phyloP scores from a whole-genome alignment of 2,888 invertebrate species.

The Troides oblongomaculatus region DNA sequence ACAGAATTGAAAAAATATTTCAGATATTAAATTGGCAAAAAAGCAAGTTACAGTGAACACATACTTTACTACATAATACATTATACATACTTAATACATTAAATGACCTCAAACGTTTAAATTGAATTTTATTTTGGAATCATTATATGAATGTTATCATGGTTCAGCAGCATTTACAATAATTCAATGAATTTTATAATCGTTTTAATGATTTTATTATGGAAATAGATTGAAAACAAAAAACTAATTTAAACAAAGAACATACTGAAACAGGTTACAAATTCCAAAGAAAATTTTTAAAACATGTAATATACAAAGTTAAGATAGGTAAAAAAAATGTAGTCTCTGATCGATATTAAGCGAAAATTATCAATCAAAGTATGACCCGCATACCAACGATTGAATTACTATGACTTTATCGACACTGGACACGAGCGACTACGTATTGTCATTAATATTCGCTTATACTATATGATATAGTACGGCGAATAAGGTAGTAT shows the following conservation, averaged over 20 bases:
- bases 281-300: slow-evolving; percentile 68
- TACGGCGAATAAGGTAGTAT: slow-evolving; percentile 45
- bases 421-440: slow-evolving; percentile 27
- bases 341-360: slow-evolving; percentile 31
- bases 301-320: slow-evolving; percentile 31
- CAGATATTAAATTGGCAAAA: not conserved
- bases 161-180: slow-evolving; percentile 51
- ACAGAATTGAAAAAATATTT: too few relatives aligned
- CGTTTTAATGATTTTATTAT: slow-evolving; percentile 52
- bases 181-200: slow-evolving; percentile 61
- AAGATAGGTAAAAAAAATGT: slow-evolving; percentile 17
- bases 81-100: slow-evolving; percentile 2
- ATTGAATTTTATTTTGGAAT: slow-evolving; percentile 2
- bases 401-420: slow-evolving; percentile 39
- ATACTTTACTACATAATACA: not conserved
- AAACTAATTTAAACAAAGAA: slow-evolving; percentile 21
- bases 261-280: slow-evolving; percentile 37
- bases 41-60: not conserved
- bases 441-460: slow-evolving; percentile 38
- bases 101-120: slow-evolving; percentile 1
- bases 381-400: slow-evolving; percentile 62
- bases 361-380: slow-evolving; percentile 46
- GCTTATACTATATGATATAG: slow-evolving; percentile 54
- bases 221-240: slow-evolving; percentile 39
- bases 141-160: slow-evolving; percentile 4